Base-by-base conservation (phyloP, 2,113 vertebrate genomes). In the Zingel zingel region DNA sequence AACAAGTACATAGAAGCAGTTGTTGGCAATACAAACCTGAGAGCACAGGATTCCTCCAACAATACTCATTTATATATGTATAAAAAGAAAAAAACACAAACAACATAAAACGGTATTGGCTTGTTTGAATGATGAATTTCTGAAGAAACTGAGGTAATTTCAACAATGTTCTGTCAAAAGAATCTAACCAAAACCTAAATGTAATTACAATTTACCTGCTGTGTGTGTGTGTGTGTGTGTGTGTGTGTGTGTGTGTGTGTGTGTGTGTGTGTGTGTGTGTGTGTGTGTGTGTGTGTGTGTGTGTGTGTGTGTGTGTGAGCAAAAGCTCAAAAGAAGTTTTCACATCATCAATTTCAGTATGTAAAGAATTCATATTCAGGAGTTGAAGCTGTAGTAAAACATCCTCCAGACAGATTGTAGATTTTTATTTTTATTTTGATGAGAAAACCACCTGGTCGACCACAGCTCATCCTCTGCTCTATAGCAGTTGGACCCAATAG, bases 341-440 rank as follows among this genome's bases (percentile, higher is more conserved):
- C 13, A 9, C 65, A 66, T 47, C 27, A 74, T 74, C 59, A 66
- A 12, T 57, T 85, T 57, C 39, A 68, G 43, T 45, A 77, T 77
- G 75, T 57, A 48, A 81, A 68, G 74, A 89, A 87, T 89, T 65
- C 56, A 78, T 18, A 87, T 91, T 83, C 77, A 76, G 86, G 73
- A 88, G 48, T 73, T 53, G 15, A 77, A 61, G 70, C 39, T 27
- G 45, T 30, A 50, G 50, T 47, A 33, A 33, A 81, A 68, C 56
- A 81, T 70, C 30, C 21, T 65, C 6, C n/a, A 2, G 1, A 54
- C 14, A 21, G 54, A 47, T 48, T 11, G 39, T 10, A 43, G 14
- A 47, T 65, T 53, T 61, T 64, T 0, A 91, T 92, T n/a, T n/a
- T n/a, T n/a, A n/a, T 85, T 90, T 92, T 89, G 75, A 94, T 94